Conservation (phyloP, 1,140 invertebrate genomes). For the Aphelinus certus region DNA sequence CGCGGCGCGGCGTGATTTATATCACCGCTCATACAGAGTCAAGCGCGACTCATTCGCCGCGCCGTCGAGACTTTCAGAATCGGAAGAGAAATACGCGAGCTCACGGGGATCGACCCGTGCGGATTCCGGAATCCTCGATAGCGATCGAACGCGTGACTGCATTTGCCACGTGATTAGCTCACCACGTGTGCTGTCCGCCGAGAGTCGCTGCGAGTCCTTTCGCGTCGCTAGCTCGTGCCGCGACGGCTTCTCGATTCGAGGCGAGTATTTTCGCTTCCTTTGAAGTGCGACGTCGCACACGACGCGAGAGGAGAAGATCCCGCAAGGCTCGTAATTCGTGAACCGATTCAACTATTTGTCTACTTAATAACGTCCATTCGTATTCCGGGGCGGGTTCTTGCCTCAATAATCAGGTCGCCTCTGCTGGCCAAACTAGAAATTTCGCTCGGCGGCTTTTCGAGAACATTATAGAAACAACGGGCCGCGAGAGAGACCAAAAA, state of each 20-base stretch:
- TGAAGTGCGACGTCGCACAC: too few relatives aligned
- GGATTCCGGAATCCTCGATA: background rate
- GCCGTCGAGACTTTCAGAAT: slow-evolving; percentile 9
- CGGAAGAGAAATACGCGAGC: slow-evolving; percentile 10
- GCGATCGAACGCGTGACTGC: background rate
- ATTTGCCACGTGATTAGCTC: too few relatives aligned
- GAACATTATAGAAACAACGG: slow-evolving; percentile 2
- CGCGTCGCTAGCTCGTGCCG: background rate
- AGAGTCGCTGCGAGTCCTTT: background rate
- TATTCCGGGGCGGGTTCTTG: slow-evolving; percentile 1
- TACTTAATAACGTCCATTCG: slow-evolving; percentile 21
- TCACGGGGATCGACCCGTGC: background rate
- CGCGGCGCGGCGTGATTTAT: slow-evolving; percentile 19
- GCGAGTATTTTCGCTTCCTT: background rate
- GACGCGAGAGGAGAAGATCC: too few relatives aligned
- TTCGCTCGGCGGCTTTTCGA: slow-evolving; percentile 2
- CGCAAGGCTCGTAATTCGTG: too few relatives aligned
- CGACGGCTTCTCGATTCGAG: background rate
- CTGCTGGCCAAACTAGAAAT: background rate
- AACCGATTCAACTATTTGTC: too few relatives aligned
- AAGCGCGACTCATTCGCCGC: slow-evolving; percentile 22
- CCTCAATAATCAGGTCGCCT: slow-evolving; percentile 19
- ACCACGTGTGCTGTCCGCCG: too few relatives aligned
- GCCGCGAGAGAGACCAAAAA: background rate
- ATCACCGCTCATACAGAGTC: slow-evolving; percentile 31